Evolutionary conservation across 2,888 invertebrate genomes (phyloP), one percentile per base, ranked within the genome.

Genomic region (Drosophila barbarae): DNA sequence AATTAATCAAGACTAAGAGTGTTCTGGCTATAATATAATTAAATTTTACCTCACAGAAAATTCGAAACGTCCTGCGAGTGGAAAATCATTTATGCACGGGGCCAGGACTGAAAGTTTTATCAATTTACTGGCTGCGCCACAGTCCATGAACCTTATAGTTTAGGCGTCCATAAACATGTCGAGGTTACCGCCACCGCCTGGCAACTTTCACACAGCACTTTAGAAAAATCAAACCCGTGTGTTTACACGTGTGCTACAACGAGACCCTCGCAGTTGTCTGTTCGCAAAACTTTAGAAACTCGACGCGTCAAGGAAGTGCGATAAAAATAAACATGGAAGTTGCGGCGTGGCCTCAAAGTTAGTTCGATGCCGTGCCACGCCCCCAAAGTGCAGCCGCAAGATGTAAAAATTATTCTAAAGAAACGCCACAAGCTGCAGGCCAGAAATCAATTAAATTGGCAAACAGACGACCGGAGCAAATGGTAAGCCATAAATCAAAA

Each of bases 391-490:
- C 44, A 69, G 41, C 69, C 51, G 41, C 57, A 51, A 46, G 10
- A 18, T 35, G 23, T 2, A 8, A 21, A 57, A 46, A 52, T 57
- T 18, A 50, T 44, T 44, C 21, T 18, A 49, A 49, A 26, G 26
- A 34, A 44, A 57, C 30, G 13, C 50, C 56, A 68, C 47, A 67
- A 35, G 28, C 30, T 50, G 23, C 46, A 41, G 51, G 34, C 23
- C 50, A 39, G 52, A 69, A 64, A 55, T 71, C 76, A 77, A 78
- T 84, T 75, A 77, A 73, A 69, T 52, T 39, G 63, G 64, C 60
- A 66, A 50, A 63, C 66, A 54, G 36, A 51, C 13, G 42, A 42
- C 10, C 18, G 12, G 34, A 28, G 12, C 12, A 32, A 28, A 35
- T 54, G 64, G 57, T 32, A 36, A 50, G 35, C 60, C 70, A 61